Conservation (phyloP, 1,140 invertebrate genomes). For the Melitaea cinxia region DNA sequence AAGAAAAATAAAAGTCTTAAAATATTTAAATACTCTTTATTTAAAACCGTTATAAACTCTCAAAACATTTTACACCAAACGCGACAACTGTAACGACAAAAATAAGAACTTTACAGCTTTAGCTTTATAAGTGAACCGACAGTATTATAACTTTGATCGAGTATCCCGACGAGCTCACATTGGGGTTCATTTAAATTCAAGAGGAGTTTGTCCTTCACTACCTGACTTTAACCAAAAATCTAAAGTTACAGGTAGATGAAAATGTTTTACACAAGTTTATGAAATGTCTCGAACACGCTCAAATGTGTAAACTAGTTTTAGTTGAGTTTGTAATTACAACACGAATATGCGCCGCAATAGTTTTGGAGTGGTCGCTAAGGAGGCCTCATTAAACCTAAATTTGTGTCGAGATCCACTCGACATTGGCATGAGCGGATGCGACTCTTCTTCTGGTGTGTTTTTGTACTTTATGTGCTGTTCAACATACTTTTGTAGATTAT, state of each 20-base stretch:
- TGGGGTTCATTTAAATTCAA: neutral
- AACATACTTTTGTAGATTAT: no score
- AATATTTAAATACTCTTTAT: no score
- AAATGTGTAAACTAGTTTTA: neutral
- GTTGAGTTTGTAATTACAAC: neutral
- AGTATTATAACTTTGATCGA: neutral
- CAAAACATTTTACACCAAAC: no score
- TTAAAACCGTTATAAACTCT: no score
- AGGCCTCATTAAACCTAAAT: slow-evolving; percentile 28
- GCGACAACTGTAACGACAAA: neutral
- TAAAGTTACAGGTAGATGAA: neutral
- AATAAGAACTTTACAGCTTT: no score
- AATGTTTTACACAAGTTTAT: neutral
- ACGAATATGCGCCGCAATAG: slow-evolving; percentile 11
- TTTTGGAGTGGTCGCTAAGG: slow-evolving; percentile 18
- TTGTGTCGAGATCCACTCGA: slow-evolving; percentile 35
- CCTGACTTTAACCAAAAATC: neutral
- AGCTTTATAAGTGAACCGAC: neutral
- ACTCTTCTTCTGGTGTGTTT: slow-evolving; percentile 5
- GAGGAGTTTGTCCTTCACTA: neutral
- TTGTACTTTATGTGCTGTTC: neutral
- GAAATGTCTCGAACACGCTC: neutral
- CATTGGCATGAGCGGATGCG: slow-evolving; percentile 9
- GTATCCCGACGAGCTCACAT: neutral
- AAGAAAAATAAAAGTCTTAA: no score